Conservation (phyloP, 2,888 invertebrate species). For the Sympetrum striolatum region DNA sequence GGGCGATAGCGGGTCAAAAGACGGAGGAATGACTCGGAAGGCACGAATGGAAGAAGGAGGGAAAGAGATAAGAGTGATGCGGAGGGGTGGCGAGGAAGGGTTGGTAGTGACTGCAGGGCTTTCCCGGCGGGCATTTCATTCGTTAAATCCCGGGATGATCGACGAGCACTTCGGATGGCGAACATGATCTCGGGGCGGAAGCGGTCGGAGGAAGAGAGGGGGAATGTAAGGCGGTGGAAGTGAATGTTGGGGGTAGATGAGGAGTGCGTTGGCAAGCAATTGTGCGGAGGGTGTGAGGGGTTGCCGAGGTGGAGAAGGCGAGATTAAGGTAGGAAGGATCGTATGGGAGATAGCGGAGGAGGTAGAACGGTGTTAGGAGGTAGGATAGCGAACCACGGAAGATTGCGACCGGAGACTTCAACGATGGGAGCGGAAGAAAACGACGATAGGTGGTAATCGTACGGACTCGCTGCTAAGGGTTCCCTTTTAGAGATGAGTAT, state of each 20-base stretch:
- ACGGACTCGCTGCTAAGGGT: background rate
- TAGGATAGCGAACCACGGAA: background rate
- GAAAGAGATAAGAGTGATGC: background rate
- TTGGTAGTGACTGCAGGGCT: slow-evolving; percentile 29
- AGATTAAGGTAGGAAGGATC: background rate
- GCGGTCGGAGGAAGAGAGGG: background rate
- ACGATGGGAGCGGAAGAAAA: background rate
- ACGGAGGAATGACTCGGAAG: background rate
- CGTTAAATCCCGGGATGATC: slow-evolving; percentile 10
- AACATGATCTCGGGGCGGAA: slow-evolving; percentile 33
- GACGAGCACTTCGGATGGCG: slow-evolving; percentile 32
- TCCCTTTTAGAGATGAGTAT: background rate
- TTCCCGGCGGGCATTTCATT: background rate
- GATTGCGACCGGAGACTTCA: slow-evolving; percentile 11
- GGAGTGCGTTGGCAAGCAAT: slow-evolving; percentile 28
- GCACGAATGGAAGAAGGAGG: background rate
- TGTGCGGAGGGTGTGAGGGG: slow-evolving; percentile 12
- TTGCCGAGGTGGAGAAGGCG: background rate
- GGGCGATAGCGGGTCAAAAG: background rate
- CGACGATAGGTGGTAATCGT: background rate
- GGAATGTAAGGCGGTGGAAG: background rate
- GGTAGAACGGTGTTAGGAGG: background rate
- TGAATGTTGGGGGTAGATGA: background rate
- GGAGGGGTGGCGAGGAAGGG: background rate
- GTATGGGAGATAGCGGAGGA: background rate